phyloP scores from a whole-genome alignment of 2,888 invertebrate genomes.

The Machimus atricapillus region DNA sequence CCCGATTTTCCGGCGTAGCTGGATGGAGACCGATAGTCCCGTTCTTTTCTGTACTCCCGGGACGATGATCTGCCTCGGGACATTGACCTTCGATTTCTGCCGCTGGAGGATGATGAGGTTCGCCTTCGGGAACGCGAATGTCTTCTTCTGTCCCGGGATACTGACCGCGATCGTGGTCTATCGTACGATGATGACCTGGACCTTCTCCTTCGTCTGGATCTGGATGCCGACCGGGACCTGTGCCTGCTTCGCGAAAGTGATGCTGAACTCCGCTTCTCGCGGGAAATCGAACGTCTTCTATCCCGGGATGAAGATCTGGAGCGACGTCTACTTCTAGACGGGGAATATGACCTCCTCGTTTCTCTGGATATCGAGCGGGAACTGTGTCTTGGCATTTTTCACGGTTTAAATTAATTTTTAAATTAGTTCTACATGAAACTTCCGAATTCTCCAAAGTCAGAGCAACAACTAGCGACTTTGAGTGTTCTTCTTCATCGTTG shows the following conservation, averaged over 20 bases:
- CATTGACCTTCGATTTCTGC: not conserved
- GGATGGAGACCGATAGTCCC: not conserved
- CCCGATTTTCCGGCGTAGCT: not conserved
- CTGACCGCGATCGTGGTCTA: not conserved
- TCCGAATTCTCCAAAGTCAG: not conserved
- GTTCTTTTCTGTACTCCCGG: not conserved
- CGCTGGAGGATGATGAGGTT: not conserved
- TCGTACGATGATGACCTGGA: not conserved
- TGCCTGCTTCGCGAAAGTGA: not conserved
- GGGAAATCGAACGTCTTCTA: not conserved
- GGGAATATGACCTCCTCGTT: not conserved
- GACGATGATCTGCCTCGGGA: not conserved
- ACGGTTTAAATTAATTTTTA: not conserved
- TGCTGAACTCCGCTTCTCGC: not conserved
- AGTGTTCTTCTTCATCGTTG: too few relatives aligned
- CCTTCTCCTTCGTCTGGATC: not conserved
- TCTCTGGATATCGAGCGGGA: not conserved
- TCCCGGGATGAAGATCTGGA: not conserved
- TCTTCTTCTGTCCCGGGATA: not conserved
- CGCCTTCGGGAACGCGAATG: not conserved
- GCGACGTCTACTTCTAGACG: not conserved
- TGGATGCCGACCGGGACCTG: conserved; percentile 4
- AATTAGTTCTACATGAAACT: too few relatives aligned
- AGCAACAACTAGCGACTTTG: not conserved
- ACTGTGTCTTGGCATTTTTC: not conserved